Conservation (phyloP, 2,888 invertebrate species). For the Vesta saturnalis region DNA sequence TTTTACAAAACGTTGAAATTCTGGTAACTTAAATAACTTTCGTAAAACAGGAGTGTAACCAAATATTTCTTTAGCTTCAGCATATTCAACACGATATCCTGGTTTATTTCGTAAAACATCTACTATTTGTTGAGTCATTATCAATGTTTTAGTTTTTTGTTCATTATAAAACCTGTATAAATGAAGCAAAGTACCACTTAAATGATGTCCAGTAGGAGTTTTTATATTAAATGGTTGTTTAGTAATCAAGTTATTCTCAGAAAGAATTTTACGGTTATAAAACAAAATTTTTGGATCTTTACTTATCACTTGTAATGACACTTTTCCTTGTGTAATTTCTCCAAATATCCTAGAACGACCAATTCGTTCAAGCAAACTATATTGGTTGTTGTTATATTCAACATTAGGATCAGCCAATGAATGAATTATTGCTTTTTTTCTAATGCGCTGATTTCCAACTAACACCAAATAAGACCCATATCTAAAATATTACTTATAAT, state of each 20-base stretch:
- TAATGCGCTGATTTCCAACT: constrained; percentile 73
- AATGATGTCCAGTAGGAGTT: constrained; percentile 58
- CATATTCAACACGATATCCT: constrained; percentile 64
- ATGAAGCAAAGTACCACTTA: constrained; percentile 67
- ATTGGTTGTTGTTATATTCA: constrained; percentile 68
- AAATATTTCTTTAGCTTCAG: constrained; percentile 63
- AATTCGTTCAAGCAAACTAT: constrained; percentile 78
- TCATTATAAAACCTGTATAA: constrained; percentile 71
- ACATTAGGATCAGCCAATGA: constrained; percentile 62
- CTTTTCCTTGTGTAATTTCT: constrained; percentile 73
- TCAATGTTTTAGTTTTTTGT: constrained; percentile 65
- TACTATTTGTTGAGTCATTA: constrained; percentile 66
- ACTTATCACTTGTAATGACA: constrained; percentile 65
- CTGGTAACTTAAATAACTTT: constrained; percentile 65
- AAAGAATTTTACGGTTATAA: constrained; percentile 72
- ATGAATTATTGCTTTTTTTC: constrained; percentile 69
- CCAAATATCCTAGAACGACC: constrained; percentile 76
- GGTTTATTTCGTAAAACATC: constrained; percentile 66
- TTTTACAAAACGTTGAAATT: constrained; percentile 66
- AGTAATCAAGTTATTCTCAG: constrained; percentile 67
- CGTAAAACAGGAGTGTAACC: constrained; percentile 60
- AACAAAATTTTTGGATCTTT: constrained; percentile 72
- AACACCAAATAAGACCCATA: constrained; percentile 74
- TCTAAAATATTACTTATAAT: constrained; percentile 54
- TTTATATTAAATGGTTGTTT: constrained; percentile 70